phyloP scores from a whole-genome alignment of 2,888 invertebrate genomes.

The Nebria salina region DNA sequence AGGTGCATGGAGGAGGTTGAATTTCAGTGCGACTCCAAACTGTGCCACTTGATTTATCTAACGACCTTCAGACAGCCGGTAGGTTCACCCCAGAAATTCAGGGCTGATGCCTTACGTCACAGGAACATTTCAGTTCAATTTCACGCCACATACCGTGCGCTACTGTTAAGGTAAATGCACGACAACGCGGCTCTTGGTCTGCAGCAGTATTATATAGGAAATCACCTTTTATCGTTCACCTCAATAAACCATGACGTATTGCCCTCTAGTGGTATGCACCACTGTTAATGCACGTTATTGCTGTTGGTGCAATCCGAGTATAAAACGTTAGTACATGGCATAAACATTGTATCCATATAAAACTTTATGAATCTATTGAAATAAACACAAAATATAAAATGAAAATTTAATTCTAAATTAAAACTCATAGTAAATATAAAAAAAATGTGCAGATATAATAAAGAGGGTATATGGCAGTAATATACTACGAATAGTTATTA shows the following conservation, averaged over 20 bases:
- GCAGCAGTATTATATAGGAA: neutral
- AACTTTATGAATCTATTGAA: no score
- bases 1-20: constrained; percentile 17
- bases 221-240: constrained; percentile 18
- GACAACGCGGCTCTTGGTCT: neutral
- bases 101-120: neutral
- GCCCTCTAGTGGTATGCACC: neutral
- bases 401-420: neutral
- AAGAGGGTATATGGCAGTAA: neutral
- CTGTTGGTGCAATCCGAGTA: constrained; percentile 7
- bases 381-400: no score
- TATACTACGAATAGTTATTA: neutral
- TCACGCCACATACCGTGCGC: constrained; percentile 14
- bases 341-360: neutral
- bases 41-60: constrained; percentile 28
- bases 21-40: constrained; percentile 21
- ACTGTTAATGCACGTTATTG: constrained; percentile 9
- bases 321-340: neutral
- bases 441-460: neutral
- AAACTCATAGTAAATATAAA: neutral
- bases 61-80: constrained; percentile 31
- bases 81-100: neutral
- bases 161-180: constrained; percentile 12
- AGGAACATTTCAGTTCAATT: neutral
- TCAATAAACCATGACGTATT: constrained; percentile 16